Conservation (phyloP, 53 echinoderm and acorn worm species). For the Mesocentrotus franciscanus region DNA sequence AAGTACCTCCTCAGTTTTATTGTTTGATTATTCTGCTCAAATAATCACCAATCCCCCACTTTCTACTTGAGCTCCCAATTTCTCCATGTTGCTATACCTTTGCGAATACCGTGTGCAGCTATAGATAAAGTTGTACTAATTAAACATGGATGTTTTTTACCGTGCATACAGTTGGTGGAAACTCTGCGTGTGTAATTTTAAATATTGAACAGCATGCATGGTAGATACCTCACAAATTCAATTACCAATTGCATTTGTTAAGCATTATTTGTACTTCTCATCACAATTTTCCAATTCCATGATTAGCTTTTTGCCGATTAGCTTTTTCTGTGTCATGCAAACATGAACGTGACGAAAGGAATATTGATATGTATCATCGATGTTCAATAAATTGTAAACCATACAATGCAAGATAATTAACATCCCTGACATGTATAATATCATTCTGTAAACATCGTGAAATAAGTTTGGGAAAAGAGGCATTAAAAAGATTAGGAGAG, state of each 20-base stretch:
- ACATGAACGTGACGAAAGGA: too few species aligned
- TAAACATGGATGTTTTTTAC: background rate
- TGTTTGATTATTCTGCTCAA: background rate
- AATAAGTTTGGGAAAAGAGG: too few species aligned
- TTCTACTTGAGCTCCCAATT: background rate
- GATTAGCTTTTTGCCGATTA: background rate
- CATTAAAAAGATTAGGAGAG: too few species aligned
- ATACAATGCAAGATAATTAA: too few species aligned
- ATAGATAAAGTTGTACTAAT: background rate
- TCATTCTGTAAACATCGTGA: background rate
- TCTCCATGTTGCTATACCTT: background rate
- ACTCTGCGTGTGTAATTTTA: background rate
- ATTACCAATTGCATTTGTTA: background rate
- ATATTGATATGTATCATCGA: too few species aligned
- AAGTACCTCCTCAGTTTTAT: background rate
- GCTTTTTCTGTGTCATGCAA: too few species aligned
- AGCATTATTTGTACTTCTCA: background rate
- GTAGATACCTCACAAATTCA: background rate
- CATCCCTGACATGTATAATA: too few species aligned
- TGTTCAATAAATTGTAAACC: too few species aligned
- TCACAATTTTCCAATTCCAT: slow-evolving; percentile 8
- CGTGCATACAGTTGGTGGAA: background rate
- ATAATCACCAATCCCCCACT: background rate
- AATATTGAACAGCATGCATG: background rate
- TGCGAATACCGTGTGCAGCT: background rate